Percentiles rank a stretch among this genome's conserved stretches.
These are phyloP conservation scores for Agapornis roseicollis DNA, from an alignment of 2,113 vertebrate species.

Conservation along the genomic window DNA sequence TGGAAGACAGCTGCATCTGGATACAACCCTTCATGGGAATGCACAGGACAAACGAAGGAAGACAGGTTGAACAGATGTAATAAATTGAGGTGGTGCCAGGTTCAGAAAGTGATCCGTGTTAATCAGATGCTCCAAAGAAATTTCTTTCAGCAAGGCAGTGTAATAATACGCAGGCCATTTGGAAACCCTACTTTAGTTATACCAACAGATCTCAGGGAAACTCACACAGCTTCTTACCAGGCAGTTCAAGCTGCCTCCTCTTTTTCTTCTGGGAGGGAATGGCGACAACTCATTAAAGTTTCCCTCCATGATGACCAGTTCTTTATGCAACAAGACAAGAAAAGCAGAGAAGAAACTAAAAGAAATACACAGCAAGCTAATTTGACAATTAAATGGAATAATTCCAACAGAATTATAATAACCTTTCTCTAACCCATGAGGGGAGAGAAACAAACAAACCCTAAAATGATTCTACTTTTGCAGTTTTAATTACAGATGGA, in stretches of 20 bases:
- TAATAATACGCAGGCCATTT: background rate
- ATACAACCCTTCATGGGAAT: slow-evolving; percentile 19
- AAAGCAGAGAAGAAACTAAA: background rate
- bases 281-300: background rate
- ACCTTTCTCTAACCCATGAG: background rate
- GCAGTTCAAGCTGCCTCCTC: background rate
- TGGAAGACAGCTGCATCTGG: slow-evolving; percentile 56
- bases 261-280: background rate
- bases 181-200: background rate
- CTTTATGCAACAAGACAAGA: background rate
- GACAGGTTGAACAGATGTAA: slow-evolving; percentile 37
- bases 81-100: slow-evolving; percentile 6
- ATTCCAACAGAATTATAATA: background rate
- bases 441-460: background rate
- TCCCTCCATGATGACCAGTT: background rate
- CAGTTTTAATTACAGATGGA: background rate
- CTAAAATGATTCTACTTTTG: background rate
- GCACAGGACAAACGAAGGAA: background rate
- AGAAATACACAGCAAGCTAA: background rate
- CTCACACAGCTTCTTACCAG: background rate
- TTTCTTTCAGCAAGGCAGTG: background rate
- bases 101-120: background rate
- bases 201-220: background rate
- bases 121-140: background rate
- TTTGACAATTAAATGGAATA: background rate